phyloP scores from a whole-genome alignment of 1,140 invertebrate genomes.

The Hyphantria cunea region DNA sequence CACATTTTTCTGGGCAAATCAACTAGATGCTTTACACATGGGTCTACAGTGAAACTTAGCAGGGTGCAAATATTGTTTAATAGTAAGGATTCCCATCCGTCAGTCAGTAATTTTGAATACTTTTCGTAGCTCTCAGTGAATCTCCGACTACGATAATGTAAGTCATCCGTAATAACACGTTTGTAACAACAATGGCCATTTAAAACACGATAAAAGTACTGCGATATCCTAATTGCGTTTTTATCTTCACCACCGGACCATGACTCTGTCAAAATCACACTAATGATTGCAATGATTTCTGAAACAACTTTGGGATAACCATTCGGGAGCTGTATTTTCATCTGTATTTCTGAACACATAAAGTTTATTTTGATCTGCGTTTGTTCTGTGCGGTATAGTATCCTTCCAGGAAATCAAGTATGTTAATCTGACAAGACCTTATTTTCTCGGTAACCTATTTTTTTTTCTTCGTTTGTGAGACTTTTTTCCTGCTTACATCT shows the following conservation, averaged over 20 bases:
- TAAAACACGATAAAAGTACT: conserved; percentile 28
- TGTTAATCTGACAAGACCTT: conserved; percentile 7
- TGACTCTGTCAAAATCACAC: conserved; percentile 23
- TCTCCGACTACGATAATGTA: no score
- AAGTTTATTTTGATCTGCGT: not conserved
- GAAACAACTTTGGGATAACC: conserved; percentile 11
- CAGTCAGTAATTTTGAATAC: no score
- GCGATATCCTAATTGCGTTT: conserved; percentile 21
- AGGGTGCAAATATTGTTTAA: no score
- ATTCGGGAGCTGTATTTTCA: not conserved
- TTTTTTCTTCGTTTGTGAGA: conserved; percentile 6
- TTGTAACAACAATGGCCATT: conserved; percentile 28
- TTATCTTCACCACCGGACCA: conserved; percentile 17
- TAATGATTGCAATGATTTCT: conserved; percentile 25
- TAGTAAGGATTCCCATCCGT: no score
- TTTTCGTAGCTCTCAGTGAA: no score
- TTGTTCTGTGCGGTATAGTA: no score
- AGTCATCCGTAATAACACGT: conserved; percentile 19
- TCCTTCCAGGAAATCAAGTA: conserved; percentile 18
- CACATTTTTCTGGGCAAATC: no score
- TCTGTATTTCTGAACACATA: not conserved
- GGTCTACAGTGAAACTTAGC: no score
- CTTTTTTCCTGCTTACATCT: not conserved
- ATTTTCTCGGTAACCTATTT: conserved; percentile 22
- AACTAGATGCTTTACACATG: no score